Evolutionary conservation across 2,797 vertebrate genomes (phyloP).

Genomic region (Argya squamiceps): DNA sequence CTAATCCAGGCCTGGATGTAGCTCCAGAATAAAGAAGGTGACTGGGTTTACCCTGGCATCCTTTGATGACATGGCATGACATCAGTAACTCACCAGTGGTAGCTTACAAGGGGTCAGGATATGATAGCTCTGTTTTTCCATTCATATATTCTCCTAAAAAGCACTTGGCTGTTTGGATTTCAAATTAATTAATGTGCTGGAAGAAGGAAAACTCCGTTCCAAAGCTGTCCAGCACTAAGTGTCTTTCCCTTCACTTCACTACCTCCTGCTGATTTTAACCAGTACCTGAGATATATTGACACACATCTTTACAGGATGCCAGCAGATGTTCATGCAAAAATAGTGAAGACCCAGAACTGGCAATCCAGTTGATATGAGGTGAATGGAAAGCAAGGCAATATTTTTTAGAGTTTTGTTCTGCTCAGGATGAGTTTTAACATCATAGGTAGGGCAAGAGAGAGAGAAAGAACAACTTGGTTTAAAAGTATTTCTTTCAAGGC

Average conservation of each 20-base stretch:
- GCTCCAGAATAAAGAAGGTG: not conserved
- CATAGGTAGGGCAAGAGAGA: not conserved
- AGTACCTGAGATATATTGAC: fast-evolving
- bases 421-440: not conserved
- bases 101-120: not conserved
- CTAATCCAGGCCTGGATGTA: not conserved
- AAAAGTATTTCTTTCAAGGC: not conserved
- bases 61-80: not conserved
- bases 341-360: not conserved
- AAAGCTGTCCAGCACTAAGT: not conserved
- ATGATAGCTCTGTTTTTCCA: not conserved
- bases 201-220: not conserved
- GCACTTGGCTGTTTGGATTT: not conserved
- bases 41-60: not conserved
- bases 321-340: not conserved
- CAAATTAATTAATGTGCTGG: not conserved
- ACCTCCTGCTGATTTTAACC: not conserved
- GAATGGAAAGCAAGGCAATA: not conserved
- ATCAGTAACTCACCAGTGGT: not conserved
- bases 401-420: not conserved
- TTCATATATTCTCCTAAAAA: not conserved
- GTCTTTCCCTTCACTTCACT: not conserved
- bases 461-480: not conserved
- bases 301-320: not conserved
- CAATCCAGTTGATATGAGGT: not conserved